Conservation (phyloP, 1,140 invertebrate species). For the Philaenus spumarius region DNA sequence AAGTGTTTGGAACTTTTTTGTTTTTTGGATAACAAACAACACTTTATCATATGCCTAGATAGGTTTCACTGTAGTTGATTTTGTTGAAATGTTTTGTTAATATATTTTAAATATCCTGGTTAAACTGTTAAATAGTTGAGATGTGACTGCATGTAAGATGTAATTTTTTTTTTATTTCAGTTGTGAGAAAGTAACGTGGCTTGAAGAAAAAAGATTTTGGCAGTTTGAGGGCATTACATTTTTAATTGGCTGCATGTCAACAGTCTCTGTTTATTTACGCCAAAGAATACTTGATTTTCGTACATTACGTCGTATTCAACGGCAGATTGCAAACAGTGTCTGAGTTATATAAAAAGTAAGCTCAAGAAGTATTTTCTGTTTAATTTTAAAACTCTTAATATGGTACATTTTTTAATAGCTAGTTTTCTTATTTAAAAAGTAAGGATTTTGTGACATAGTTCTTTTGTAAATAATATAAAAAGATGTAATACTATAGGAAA, state of each 20-base stretch:
- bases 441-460: too few species aligned
- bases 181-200: slow-evolving; percentile 58
- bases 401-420: too few species aligned
- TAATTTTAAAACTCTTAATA: too few species aligned
- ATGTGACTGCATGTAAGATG: neutral
- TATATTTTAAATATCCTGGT: too few species aligned
- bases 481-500: too few species aligned
- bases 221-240: slow-evolving; percentile 74
- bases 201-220: slow-evolving; percentile 74
- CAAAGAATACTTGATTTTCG: slow-evolving; percentile 50
- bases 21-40: too few species aligned
- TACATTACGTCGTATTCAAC: slow-evolving; percentile 52
- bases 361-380: neutral
- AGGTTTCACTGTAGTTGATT: too few species aligned
- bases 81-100: too few species aligned
- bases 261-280: slow-evolving; percentile 46
- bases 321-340: slow-evolving; percentile 39
- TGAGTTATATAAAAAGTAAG: slow-evolving; percentile 15
- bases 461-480: too few species aligned
- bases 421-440: too few species aligned
- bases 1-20: too few species aligned
- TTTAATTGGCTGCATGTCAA: slow-evolving; percentile 53
- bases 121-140: neutral
- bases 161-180: slow-evolving; percentile 38
- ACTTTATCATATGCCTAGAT: too few species aligned